Conservation (phyloP, 2,888 invertebrate genomes). For the Meghimatium bilineatum region DNA sequence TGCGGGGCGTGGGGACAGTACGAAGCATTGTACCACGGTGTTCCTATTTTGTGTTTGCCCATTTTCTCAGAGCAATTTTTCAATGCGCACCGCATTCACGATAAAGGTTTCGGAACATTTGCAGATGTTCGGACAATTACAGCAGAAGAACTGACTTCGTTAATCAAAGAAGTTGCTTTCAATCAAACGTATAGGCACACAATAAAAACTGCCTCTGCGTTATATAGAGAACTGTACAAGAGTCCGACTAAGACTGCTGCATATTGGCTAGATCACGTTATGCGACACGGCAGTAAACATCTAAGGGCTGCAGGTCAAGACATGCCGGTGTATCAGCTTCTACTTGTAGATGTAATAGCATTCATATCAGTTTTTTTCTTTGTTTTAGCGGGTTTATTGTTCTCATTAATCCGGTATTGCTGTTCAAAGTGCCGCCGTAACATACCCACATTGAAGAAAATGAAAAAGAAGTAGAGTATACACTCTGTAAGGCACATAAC, state of each 20-base stretch:
- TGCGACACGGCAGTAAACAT: conserved; percentile 59
- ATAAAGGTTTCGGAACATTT: conserved; percentile 27
- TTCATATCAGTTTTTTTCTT: conserved; percentile 30
- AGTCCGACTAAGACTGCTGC: conserved; percentile 56
- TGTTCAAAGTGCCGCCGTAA: not conserved
- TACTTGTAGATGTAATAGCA: conserved; percentile 57
- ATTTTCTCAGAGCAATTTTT: conserved; percentile 55
- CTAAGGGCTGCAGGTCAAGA: conserved; percentile 53
- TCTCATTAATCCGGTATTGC: not conserved
- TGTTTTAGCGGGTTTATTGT: not conserved
- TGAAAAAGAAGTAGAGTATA: not conserved
- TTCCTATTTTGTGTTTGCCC: conserved; percentile 60
- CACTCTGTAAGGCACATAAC: too few relatives aligned
- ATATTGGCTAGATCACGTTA: conserved; percentile 62
- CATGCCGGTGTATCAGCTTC: conserved; percentile 58
- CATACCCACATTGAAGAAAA: not conserved
- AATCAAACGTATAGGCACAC: conserved; percentile 41
- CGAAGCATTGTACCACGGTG: conserved; percentile 61
- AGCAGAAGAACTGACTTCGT: conserved; percentile 4
- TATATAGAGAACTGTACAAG: conserved; percentile 52
- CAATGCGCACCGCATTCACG: conserved; percentile 50
- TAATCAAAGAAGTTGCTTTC: conserved; percentile 38
- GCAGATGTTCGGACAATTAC: conserved; percentile 26
- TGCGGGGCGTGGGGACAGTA: conserved; percentile 63
- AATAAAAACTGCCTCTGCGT: conserved; percentile 53